Percentiles rank a stretch among this genome's conserved stretches.
Conservation (phyloP, 1,140 invertebrate genomes). For the Acromyrmex heyeri region DNA sequence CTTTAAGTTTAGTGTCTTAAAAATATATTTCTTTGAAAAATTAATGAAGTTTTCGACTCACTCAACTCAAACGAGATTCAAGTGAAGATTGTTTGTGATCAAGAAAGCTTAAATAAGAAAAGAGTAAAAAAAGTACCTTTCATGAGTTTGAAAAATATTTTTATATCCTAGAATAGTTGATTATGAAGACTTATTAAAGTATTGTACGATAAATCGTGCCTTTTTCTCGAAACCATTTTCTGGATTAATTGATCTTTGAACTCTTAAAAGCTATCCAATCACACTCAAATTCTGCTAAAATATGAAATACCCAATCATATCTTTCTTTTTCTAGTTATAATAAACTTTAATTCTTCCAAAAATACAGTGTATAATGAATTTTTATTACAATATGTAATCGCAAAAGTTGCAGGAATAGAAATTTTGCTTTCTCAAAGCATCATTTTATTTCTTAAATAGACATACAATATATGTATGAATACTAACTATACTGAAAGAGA, state of each 20-base stretch:
- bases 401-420: background rate
- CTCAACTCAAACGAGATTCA: background rate
- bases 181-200: background rate
- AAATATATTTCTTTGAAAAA: conserved; percentile 18
- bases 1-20: conserved; percentile 8
- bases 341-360: background rate
- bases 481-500: background rate
- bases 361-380: background rate
- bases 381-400: background rate
- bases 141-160: background rate
- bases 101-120: background rate
- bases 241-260: background rate
- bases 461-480: background rate
- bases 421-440: background rate
- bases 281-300: background rate
- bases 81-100: background rate
- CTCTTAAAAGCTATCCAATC: background rate
- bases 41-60: conserved; percentile 9
- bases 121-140: background rate
- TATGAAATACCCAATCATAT: background rate
- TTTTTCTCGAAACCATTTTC: background rate
- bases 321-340: background rate
- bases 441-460: background rate
- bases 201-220: background rate
- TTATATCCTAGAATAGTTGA: background rate